These are phyloP conservation scores for Hypercompe scribonia DNA, from an alignment of 2,888 invertebrate genomes.

Conservation along the genomic window DNA sequence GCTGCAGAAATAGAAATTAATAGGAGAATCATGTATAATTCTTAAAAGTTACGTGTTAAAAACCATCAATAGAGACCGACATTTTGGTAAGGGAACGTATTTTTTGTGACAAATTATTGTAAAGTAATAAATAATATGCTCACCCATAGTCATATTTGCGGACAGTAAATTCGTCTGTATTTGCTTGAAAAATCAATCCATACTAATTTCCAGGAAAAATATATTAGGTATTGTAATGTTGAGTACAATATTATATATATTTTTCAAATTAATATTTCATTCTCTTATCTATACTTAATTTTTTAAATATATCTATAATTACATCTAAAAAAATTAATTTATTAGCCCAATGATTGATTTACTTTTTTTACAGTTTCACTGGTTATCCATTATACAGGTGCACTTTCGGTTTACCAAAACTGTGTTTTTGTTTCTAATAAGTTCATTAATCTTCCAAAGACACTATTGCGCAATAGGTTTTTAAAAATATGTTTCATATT, in stretches of 20 bases:
- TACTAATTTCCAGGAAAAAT: conserved; percentile 21
- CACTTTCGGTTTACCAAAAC: conserved; percentile 38
- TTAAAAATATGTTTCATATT: conserved; percentile 44
- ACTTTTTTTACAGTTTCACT: conserved; percentile 23
- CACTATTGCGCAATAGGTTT: conserved; percentile 43
- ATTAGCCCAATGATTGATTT: conserved; percentile 59
- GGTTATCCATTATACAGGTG: conserved; percentile 11
- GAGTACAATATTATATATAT: conserved; percentile 42
- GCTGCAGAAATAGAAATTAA: neutral
- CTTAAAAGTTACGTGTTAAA: neutral
- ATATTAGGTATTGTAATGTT: conserved; percentile 39
- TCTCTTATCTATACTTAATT: conserved; percentile 18
- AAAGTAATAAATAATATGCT: conserved; percentile 50
- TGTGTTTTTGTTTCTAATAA: conserved; percentile 16
- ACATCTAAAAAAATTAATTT: conserved; percentile 15
- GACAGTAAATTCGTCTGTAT: conserved; percentile 19
- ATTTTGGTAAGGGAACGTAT: neutral
- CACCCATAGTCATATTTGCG: conserved; percentile 75
- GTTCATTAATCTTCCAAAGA: neutral
- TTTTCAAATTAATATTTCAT: conserved; percentile 30
- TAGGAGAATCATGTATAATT: neutral
- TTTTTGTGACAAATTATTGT: neutral
- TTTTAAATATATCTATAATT: conserved; percentile 12
- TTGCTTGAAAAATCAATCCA: conserved; percentile 24
- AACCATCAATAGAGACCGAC: neutral